Percentiles rank a stretch among this genome's conserved stretches.
These are phyloP conservation scores for Cirrhinus mrigala DNA, from an alignment of 2,797 vertebrate species.

Conservation along the genomic window DNA sequence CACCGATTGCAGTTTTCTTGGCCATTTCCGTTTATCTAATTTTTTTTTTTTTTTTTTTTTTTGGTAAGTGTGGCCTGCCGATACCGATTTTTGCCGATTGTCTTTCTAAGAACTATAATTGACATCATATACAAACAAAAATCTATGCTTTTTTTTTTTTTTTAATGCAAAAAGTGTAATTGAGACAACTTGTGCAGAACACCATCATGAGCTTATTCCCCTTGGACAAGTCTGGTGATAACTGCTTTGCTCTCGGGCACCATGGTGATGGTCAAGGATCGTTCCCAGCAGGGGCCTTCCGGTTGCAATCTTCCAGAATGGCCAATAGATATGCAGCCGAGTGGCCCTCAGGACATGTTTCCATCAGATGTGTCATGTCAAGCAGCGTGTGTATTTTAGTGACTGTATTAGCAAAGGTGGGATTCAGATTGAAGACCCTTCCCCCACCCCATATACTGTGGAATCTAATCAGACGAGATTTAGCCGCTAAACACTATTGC, in stretches of 20 bases:
- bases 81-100: too few relatives aligned
- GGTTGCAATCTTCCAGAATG: constrained; percentile 24
- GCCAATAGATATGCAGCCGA: constrained; percentile 39
- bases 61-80: too few relatives aligned
- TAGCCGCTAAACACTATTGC: constrained; percentile 20
- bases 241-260: neutral
- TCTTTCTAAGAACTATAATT: too few relatives aligned
- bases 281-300: neutral
- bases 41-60: too few relatives aligned
- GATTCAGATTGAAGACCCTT: neutral
- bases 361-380: constrained; percentile 41
- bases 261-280: neutral
- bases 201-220: neutral
- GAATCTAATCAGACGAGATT: neutral
- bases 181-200: neutral
- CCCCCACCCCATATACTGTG: neutral
- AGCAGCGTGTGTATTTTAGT: neutral
- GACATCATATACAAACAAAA: too few relatives aligned
- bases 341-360: constrained; percentile 45
- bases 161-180: neutral
- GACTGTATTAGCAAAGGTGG: neutral
- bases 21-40: too few relatives aligned
- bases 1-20: too few relatives aligned
- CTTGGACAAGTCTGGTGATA: neutral
- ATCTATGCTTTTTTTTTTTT: too few relatives aligned